These are phyloP conservation scores for Physella acuta DNA, from an alignment of 1,140 invertebrate genomes.

Conservation along the genomic window DNA sequence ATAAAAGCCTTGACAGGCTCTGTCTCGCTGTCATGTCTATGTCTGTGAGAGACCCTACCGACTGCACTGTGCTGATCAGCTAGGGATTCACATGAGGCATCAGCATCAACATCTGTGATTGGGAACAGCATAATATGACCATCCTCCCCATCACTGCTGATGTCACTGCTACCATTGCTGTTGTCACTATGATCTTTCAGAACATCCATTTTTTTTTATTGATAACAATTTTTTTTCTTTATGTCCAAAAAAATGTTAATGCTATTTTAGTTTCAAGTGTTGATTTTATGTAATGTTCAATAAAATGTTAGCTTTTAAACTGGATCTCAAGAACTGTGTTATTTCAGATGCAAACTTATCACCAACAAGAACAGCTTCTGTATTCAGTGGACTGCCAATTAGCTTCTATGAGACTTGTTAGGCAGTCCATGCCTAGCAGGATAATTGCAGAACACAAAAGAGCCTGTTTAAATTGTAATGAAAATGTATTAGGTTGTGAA, in stretches of 20 bases:
- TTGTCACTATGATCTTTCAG: background rate
- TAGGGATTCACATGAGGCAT: conserved; percentile 30
- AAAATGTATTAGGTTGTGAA: background rate
- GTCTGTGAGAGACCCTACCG: conserved; percentile 9
- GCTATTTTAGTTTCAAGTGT: too few species aligned
- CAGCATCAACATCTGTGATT: conserved; percentile 35
- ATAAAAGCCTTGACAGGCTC: conserved; percentile 38
- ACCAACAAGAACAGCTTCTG: background rate
- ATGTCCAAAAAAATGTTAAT: background rate
- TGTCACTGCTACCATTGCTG: conserved; percentile 3
- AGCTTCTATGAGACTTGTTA: background rate
- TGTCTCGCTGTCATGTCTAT: conserved; percentile 19
- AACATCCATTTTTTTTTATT: background rate
- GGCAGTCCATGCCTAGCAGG: background rate
- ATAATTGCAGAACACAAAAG: background rate
- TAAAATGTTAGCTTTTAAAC: background rate
- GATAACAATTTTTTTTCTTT: background rate
- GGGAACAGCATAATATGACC: conserved; percentile 41
- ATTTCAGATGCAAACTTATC: background rate
- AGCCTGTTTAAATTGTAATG: background rate
- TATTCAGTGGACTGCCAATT: background rate
- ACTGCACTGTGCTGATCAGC: conserved; percentile 27
- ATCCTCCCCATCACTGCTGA: conserved; percentile 26
- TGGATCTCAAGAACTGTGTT: background rate
- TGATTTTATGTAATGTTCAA: too few species aligned